Evolutionary conservation across 1,140 invertebrate genomes (phyloP).

Genomic region (Potamilus streckersoni): DNA sequence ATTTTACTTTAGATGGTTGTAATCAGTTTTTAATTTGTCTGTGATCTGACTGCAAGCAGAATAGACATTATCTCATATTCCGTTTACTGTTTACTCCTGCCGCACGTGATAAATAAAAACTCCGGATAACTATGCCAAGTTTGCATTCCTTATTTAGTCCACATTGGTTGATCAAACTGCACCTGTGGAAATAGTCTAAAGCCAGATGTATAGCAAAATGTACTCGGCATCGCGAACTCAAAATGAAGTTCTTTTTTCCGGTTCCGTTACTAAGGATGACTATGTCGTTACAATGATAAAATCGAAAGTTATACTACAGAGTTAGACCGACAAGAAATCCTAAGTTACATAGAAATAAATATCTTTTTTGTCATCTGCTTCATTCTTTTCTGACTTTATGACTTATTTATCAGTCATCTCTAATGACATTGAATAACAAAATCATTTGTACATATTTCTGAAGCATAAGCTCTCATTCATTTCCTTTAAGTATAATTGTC

Average conservation of each 20-base stretch:
- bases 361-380: constrained; percentile 25
- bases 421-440: no score
- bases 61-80: no score
- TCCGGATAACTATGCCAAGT: no score
- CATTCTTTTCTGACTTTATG: constrained; percentile 14
- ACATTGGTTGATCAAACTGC: neutral
- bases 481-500: no score
- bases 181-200: neutral
- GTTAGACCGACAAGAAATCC: neutral
- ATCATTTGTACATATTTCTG: no score
- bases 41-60: no score
- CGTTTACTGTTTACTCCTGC: no score
- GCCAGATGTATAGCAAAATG: neutral
- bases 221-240: neutral
- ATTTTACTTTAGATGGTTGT: no score
- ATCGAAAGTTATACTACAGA: neutral
- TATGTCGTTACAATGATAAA: neutral
- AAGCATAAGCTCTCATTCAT: no score
- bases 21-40: no score
- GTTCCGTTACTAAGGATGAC: neutral
- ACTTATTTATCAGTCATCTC: no score
- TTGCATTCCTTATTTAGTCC: neutral
- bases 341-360: constrained; percentile 20
- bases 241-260: neutral
- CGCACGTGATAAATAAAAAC: no score